Base-by-base conservation (phyloP, 2,888 invertebrate species). In the Cataglyphis rosenhaueri region DNA sequence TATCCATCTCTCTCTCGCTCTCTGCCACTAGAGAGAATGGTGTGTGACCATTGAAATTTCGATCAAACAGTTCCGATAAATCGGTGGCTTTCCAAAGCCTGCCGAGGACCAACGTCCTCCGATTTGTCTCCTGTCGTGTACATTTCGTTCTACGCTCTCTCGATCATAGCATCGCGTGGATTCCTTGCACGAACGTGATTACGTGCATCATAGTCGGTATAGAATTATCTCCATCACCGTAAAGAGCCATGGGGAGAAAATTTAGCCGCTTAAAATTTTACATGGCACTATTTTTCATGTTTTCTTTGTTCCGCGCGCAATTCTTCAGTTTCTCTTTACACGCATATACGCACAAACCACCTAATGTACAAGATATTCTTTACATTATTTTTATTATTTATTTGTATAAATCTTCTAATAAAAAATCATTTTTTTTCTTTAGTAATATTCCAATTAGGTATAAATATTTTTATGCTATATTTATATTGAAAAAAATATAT, bases 41-140 rank as follows among this genome's bases (percentile, higher is more conserved):
- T 79, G 48, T 52, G n/a, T 52, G 48, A 70, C 70, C 81, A 85
- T 88, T 85, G 86, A 86, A 88, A 86, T 84, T 89, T 86, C 81
- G 85, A 88, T 88, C 83, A 84, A 86, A 61, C 64, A 18, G 61
- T 68, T 73, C 35, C 85, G 70, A 83, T 85, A 83, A 73, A 71
- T 66, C 78, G 71, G 32, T 55, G 48, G 38, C 78, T 35, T 70
- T 52, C 64, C 12, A 75, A 84, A 73, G 38, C 82, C 74, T 35
- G 66, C 41, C 5, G 79, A 32, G 76, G 81, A 82, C 10, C 70
- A 78, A 85, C 52, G 59, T 75, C 61, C 85, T 71, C 57, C 85
- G 87, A 89, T 89, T 89, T 87, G 83, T 25, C 25, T 25, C 25
- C 25, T 25, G 25, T 75, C 61, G 61, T 32, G 62, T 57, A 70